A percentile compares a stretch with the other conserved stretches of the same genome.
Evolutionary conservation across 1,140 invertebrate species (phyloP).

Genomic region (Tachypleus tridentatus): DNA sequence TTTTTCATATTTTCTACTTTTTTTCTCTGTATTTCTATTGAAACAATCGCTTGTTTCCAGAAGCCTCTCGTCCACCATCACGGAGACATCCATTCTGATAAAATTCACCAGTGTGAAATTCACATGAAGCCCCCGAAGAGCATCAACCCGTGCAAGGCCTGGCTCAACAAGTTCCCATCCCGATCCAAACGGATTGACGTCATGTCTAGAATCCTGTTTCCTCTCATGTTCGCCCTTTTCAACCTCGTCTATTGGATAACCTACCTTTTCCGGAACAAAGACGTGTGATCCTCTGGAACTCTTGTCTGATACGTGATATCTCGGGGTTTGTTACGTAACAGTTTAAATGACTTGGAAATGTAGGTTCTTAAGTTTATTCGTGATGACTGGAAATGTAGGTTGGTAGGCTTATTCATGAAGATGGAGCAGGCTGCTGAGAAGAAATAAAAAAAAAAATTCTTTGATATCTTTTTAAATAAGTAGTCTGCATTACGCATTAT

Average conservation of each 20-base stretch:
- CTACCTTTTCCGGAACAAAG: constrained; percentile 60
- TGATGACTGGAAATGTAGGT: too few species aligned
- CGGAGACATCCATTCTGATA: constrained; percentile 43
- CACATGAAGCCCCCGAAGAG: constrained; percentile 37
- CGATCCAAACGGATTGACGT: constrained; percentile 90
- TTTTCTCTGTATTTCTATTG: not conserved
- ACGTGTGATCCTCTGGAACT: too few species aligned
- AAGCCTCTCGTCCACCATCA: constrained; percentile 23
- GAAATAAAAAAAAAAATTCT: too few species aligned
- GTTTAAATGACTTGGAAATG: too few species aligned
- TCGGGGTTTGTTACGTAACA: too few species aligned
- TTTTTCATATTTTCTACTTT: too few species aligned
- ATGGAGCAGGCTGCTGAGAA: too few species aligned
- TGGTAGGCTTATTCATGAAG: too few species aligned
- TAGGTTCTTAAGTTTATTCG: too few species aligned
- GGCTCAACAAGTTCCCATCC: constrained; percentile 86
- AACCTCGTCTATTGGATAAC: constrained; percentile 92
- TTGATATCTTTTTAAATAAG: too few species aligned
- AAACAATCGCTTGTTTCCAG: constrained; percentile 3
- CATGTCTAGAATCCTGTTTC: constrained; percentile 85
- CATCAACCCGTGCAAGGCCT: constrained; percentile 72
- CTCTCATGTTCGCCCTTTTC: constrained; percentile 86
- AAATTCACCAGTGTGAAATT: constrained; percentile 70
- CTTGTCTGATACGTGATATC: too few species aligned
- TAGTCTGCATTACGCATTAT: too few species aligned